Conservation (phyloP, 1,140 invertebrate genomes). For the Drosophila orosa region DNA sequence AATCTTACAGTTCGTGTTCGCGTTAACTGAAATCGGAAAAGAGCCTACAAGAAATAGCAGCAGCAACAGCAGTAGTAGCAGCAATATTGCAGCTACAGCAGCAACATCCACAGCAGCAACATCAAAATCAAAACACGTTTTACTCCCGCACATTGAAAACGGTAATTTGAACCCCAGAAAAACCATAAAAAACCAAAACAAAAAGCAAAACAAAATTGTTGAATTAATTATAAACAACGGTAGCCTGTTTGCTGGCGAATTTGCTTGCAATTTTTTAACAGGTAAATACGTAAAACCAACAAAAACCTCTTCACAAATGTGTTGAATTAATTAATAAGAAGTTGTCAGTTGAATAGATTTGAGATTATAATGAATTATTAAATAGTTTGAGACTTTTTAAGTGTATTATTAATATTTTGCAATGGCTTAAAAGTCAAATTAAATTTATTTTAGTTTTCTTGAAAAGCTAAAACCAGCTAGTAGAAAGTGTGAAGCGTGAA, state of each 20-base stretch:
- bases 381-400: background rate
- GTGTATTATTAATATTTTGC: too few relatives aligned
- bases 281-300: slow-evolving; percentile 10
- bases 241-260: slow-evolving; percentile 32
- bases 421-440: background rate
- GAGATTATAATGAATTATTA: background rate
- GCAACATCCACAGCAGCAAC: slow-evolving; percentile 10
- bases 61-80: slow-evolving; percentile 5
- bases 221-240: slow-evolving; percentile 44
- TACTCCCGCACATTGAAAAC: slow-evolving; percentile 53
- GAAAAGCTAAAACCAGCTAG: background rate
- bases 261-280: slow-evolving; percentile 10
- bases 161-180: slow-evolving; percentile 48
- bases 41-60: slow-evolving; percentile 28
- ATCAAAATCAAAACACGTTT: slow-evolving; percentile 47
- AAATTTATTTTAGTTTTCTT: background rate
- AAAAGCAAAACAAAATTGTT: slow-evolving; percentile 34
- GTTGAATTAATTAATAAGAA: slow-evolving; percentile 9
- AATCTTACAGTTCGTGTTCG: slow-evolving; percentile 45
- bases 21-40: slow-evolving; percentile 40
- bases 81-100: slow-evolving; percentile 6
- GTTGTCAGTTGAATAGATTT: background rate
- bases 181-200: slow-evolving; percentile 15
- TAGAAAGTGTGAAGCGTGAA: slow-evolving; percentile 26
- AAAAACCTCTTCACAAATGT: background rate